Evolutionary conservation across 2,888 invertebrate genomes (phyloP).

Genomic region (Girardia tigrina): DNA sequence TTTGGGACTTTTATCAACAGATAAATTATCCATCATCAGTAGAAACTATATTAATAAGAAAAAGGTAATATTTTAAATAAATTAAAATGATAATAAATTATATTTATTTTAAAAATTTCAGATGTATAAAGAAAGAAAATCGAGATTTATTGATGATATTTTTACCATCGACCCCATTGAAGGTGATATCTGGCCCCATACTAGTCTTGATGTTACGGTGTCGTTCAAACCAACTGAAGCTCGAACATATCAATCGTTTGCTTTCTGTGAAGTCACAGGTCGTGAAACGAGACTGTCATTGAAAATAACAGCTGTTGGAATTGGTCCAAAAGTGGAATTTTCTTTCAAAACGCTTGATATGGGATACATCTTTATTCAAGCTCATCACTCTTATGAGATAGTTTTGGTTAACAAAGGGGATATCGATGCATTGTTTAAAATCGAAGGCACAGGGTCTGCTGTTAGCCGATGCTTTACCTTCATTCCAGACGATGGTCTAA

Average conservation of each 20-base stretch:
- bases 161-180: constrained; percentile 48
- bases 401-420: constrained; percentile 50
- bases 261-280: constrained; percentile 50
- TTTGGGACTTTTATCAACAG: constrained; percentile 45
- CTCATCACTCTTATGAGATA: constrained; percentile 48
- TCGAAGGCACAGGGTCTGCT: constrained; percentile 42
- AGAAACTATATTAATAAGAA: constrained; percentile 47
- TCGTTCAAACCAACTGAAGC: constrained; percentile 49
- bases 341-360: constrained; percentile 48
- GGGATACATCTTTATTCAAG: constrained; percentile 50
- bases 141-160: constrained; percentile 43
- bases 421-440: constrained; percentile 49
- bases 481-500: constrained; percentile 47
- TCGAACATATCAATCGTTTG: constrained; percentile 44
- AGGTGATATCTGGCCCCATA: constrained; percentile 51
- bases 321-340: constrained; percentile 48
- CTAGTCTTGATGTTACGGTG: constrained; percentile 44
- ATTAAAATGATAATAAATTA: no score
- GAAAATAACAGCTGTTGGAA: constrained; percentile 47
- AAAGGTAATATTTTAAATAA: constrained; percentile 41
- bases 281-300: constrained; percentile 48
- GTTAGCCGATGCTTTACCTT: constrained; percentile 48
- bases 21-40: constrained; percentile 46
- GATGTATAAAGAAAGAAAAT: neutral
- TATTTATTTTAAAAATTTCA: no score